Evolutionary conservation across 2,113 vertebrate species (phyloP).

Genomic region (Gymnarchus niloticus): DNA sequence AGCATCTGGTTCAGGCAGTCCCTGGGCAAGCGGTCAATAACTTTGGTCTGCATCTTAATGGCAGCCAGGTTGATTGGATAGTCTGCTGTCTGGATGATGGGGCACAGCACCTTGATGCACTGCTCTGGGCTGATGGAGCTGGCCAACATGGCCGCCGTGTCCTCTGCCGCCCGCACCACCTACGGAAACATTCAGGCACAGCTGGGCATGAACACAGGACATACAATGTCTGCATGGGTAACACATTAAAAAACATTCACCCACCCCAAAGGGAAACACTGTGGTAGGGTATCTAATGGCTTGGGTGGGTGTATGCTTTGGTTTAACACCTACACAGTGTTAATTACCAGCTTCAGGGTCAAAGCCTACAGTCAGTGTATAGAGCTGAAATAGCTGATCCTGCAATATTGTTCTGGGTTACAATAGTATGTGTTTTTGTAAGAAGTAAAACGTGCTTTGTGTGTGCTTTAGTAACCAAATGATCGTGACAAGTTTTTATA

Average conservation of each 20-base stretch:
- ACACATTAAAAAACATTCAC: no score
- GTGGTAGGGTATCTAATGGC: not conserved
- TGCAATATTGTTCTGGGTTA: not conserved
- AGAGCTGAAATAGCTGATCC: no score
- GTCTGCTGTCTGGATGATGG: constrained; percentile 93
- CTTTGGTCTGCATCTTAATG: constrained; percentile 96
- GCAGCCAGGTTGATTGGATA: constrained; percentile 93
- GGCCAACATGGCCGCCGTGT: constrained; percentile 84
- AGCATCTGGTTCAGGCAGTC: constrained; percentile 77
- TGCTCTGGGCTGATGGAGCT: constrained; percentile 90
- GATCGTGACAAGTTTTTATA: not conserved
- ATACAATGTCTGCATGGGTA: no score
- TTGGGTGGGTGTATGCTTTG: not conserved
- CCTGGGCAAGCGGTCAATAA: constrained; percentile 82
- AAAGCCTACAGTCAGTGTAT: no score
- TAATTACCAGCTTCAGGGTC: no score
- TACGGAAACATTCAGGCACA: constrained; percentile 41
- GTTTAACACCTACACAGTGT: not conserved
- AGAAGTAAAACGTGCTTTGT: not conserved
- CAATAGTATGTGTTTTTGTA: not conserved
- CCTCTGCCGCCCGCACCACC: constrained; percentile 91
- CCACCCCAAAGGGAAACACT: not conserved
- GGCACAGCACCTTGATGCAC: constrained; percentile 93
- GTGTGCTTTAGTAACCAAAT: not conserved
- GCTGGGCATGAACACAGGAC: not conserved